These are phyloP conservation scores for Pelochelys cantorii DNA, from an alignment of 2,797 vertebrate species.

Conservation along the genomic window DNA sequence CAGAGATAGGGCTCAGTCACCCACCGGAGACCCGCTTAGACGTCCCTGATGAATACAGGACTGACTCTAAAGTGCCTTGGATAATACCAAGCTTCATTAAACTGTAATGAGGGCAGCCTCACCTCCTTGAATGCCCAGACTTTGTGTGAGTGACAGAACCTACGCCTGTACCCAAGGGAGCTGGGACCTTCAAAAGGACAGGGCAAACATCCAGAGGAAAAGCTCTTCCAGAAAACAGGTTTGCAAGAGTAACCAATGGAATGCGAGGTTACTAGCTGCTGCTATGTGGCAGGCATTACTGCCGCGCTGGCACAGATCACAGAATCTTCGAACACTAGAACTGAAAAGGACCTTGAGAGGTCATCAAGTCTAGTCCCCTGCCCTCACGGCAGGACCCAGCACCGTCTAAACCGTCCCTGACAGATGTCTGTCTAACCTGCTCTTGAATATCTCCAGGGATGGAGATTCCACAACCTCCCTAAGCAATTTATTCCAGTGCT, in stretches of 20 bases:
- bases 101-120: conserved; percentile 59
- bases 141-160: neutral
- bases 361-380: too few species aligned
- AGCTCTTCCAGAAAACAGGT: neutral
- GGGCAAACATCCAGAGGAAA: neutral
- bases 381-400: too few species aligned
- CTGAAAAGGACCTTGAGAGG: too few species aligned
- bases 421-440: too few species aligned
- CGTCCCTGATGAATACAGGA: conserved; percentile 38
- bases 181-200: neutral
- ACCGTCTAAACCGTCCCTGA: too few species aligned
- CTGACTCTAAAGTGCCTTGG: conserved; percentile 44
- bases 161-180: rapidly evolving
- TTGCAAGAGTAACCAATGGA: neutral
- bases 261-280: rapidly evolving
- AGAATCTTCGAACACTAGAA: too few species aligned
- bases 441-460: too few species aligned
- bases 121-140: conserved; percentile 2
- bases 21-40: neutral
- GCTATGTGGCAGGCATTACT: rapidly evolving
- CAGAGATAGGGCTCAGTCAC: neutral
- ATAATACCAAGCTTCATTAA: conserved; percentile 61
- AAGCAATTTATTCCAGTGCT: too few species aligned
- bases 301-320: rapidly evolving
- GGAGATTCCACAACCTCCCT: too few species aligned